phyloP scores from a whole-genome alignment of 35 echinoderm and acorn worm species.

The Apostichopus japonicus region DNA sequence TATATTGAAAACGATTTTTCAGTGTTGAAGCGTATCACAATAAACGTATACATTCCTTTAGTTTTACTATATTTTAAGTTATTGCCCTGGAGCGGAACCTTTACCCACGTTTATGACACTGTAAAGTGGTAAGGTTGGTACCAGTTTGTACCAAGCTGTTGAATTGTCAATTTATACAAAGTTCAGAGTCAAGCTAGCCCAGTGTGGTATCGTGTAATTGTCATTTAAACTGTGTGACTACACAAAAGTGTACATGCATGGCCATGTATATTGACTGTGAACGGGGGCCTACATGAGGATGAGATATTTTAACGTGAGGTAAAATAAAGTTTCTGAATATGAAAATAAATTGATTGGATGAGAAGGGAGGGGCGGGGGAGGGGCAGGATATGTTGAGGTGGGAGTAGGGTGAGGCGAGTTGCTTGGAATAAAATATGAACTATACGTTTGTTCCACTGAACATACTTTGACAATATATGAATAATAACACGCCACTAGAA shows the following conservation, averaged over 20 bases:
- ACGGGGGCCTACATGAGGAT: not conserved
- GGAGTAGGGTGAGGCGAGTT: no score
- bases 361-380: no score
- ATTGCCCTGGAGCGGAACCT: constrained; percentile 6
- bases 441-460: no score
- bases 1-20: not conserved
- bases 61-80: not conserved
- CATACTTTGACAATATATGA: no score
- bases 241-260: not conserved
- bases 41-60: not conserved
- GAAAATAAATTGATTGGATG: no score
- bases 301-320: no score
- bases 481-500: no score
- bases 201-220: not conserved
- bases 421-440: no score
- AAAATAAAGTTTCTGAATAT: no score
- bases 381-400: no score
- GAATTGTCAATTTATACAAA: not conserved
- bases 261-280: not conserved
- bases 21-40: constrained; percentile 9
- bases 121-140: not conserved
- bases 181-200: not conserved
- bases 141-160: not conserved
- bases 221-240: not conserved
- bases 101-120: not conserved